phyloP scores from a whole-genome alignment of 2,888 invertebrate species.

The Sycophila texana region DNA sequence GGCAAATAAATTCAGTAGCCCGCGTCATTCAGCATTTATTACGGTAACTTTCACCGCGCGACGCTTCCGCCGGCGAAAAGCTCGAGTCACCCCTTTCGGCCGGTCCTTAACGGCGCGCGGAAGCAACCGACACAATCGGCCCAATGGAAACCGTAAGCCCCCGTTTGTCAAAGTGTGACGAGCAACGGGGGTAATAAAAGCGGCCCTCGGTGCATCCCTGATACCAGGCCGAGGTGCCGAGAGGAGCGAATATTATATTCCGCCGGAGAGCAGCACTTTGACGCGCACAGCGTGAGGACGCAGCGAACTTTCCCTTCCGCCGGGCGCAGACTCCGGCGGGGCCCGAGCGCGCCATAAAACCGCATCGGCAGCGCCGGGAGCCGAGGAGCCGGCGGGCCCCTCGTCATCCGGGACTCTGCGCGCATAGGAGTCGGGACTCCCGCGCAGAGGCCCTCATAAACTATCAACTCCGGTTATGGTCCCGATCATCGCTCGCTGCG shows the following conservation, averaged over 20 bases:
- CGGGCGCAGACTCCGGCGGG: constrained; percentile 4
- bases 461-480: constrained; percentile 34
- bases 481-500: constrained; percentile 15
- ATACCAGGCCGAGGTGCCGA: constrained; percentile 21
- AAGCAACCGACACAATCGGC: constrained; percentile 37
- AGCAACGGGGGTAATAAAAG: constrained; percentile 42
- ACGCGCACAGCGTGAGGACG: constrained; percentile 35
- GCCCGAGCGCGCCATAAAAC: constrained; percentile 42
- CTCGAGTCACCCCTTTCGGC: background rate
- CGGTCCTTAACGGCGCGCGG: background rate
- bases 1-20: too few relatives aligned
- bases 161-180: constrained; percentile 11
- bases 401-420: constrained; percentile 18
- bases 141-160: constrained; percentile 31
- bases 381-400: constrained; percentile 6
- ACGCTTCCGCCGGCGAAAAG: too few relatives aligned
- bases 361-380: constrained; percentile 27
- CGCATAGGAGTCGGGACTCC: background rate
- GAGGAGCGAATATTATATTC: constrained; percentile 30
- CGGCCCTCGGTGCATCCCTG: constrained; percentile 11
- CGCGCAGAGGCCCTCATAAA: constrained; percentile 27
- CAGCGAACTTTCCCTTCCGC: constrained; percentile 35
- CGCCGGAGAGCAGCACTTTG: background rate
- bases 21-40: too few relatives aligned
- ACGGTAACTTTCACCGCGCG: constrained; percentile 9